phyloP scores from a whole-genome alignment of 2,888 invertebrate species.

The Deilephila elpenor region DNA sequence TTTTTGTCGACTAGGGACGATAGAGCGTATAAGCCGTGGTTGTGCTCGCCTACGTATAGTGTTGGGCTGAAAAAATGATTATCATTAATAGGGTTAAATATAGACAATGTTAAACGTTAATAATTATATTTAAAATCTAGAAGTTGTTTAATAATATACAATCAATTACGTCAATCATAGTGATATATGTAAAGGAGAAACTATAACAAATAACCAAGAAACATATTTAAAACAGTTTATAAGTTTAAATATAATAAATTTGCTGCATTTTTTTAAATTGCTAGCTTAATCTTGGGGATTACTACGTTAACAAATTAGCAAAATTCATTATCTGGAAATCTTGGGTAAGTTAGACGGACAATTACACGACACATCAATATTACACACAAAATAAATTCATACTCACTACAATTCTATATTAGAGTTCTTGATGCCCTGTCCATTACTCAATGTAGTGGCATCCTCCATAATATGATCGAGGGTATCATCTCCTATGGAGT shows the following conservation, averaged over 20 bases:
- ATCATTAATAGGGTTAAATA: background rate
- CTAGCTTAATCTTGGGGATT: no score
- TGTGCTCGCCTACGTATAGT: constrained; percentile 94
- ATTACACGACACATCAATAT: no score
- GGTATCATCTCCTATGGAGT: constrained; percentile 94
- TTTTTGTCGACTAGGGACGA: constrained; percentile 96
- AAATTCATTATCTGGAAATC: no score
- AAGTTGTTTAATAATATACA: no score
- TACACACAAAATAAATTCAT: constrained; percentile 22
- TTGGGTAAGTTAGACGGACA: no score
- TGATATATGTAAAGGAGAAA: no score
- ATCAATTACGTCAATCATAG: no score
- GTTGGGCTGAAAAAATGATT: constrained; percentile 88
- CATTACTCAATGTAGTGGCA: constrained; percentile 80
- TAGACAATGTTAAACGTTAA: background rate
- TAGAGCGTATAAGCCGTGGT: constrained; percentile 95
- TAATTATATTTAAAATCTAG: background rate
- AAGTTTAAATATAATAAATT: no score
- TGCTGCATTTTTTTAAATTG: no score
- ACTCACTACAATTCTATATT: constrained; percentile 87
- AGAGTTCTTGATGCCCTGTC: constrained; percentile 84
- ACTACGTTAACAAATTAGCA: no score
- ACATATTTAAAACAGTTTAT: no score
- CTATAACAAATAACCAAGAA: no score
- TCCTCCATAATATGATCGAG: constrained; percentile 88